Percentiles rank a stretch among this genome's conserved stretches.
Evolutionary conservation across 2,888 invertebrate species (phyloP).

Genomic region (Leptinotarsa juncta): DNA sequence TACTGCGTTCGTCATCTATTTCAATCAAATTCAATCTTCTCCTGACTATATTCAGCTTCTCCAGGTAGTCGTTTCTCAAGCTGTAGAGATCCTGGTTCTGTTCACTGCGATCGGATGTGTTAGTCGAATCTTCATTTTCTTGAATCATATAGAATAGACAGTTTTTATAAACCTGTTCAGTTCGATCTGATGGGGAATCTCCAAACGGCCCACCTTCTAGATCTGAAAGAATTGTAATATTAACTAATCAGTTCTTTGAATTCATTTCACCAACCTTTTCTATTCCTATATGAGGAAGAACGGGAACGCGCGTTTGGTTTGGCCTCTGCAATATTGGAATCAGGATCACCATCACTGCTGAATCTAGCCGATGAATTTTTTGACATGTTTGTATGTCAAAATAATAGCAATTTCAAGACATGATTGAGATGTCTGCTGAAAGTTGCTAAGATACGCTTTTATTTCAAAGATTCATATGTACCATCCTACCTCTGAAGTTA

Average conservation of each 20-base stretch:
- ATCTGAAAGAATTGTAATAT: conserved; percentile 29
- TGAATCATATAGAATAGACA: conserved; percentile 40
- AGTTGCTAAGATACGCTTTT: background rate
- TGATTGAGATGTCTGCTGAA: background rate
- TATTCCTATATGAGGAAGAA: conserved; percentile 39
- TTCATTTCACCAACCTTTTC: conserved; percentile 27
- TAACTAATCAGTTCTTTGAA: background rate
- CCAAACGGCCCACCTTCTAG: conserved; percentile 44
- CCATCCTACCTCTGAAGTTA: too few species aligned
- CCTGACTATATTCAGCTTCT: conserved; percentile 47
- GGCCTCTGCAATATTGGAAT: conserved; percentile 32
- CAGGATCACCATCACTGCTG: conserved; percentile 47
- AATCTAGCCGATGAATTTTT: conserved; percentile 46
- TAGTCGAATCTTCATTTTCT: conserved; percentile 30
- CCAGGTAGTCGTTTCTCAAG: conserved; percentile 45
- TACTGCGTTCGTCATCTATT: conserved; percentile 29
- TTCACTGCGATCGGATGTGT: conserved; percentile 33
- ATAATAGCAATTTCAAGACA: background rate
- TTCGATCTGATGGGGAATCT: conserved; percentile 31
- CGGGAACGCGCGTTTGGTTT: conserved; percentile 30
- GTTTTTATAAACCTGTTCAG: conserved; percentile 32
- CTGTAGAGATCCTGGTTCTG: conserved; percentile 44
- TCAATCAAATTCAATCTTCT: conserved; percentile 45
- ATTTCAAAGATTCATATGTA: too few species aligned
- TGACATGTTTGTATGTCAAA: conserved; percentile 43